These are phyloP conservation scores for Thoracochromis brauschi DNA, from an alignment of 2,113 vertebrate species.

Conservation along the genomic window DNA sequence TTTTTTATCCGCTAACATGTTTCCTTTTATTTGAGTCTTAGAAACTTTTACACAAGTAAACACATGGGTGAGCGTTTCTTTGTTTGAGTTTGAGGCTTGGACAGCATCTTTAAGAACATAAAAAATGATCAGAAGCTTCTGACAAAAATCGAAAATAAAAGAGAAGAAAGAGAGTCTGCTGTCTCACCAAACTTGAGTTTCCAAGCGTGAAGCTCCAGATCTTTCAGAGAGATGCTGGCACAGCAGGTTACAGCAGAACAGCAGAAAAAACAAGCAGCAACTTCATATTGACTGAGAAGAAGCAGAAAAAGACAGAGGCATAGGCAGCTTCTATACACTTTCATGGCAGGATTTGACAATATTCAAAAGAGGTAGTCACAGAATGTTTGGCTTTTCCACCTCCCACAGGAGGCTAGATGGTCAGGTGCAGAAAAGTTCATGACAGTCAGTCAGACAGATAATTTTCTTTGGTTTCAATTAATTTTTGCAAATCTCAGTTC, in stretches of 20 bases:
- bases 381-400: not conserved
- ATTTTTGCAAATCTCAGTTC: not conserved
- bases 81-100: not conserved
- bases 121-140: not conserved
- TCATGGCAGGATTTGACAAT: not conserved
- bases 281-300: not conserved
- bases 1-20: rapidly evolving
- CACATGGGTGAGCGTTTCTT: not conserved
- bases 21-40: not conserved
- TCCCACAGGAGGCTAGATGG: not conserved
- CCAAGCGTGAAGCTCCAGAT: constrained; percentile 71
- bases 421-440: not conserved
- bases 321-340: not conserved
- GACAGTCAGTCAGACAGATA: not conserved
- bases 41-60: not conserved
- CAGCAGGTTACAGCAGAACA: not conserved
- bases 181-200: constrained; percentile 71
- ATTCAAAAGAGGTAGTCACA: not conserved
- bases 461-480: not conserved
- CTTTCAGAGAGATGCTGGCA: not conserved
- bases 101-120: not conserved
- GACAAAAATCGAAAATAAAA: not conserved
- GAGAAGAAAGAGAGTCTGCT: not conserved
- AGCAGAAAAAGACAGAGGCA: not conserved
- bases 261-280: not conserved